Conservation (phyloP, 2,888 invertebrate genomes). For the Bellardia bayeri region DNA sequence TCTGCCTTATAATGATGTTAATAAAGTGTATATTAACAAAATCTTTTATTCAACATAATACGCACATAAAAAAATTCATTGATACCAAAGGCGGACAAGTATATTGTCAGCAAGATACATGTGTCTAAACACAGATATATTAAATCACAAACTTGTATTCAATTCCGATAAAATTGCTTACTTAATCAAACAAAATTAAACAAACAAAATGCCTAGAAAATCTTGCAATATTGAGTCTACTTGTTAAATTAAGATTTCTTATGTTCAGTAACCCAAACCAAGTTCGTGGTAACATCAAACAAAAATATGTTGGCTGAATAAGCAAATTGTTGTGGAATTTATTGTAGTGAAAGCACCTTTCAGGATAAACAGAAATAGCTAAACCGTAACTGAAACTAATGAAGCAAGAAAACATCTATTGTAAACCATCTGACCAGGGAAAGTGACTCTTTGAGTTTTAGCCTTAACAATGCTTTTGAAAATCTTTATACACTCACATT, state of each 20-base stretch:
- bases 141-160: neutral
- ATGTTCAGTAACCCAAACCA: neutral
- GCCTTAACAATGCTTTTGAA: conserved; percentile 16
- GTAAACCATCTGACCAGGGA: conserved; percentile 15
- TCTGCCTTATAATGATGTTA: neutral
- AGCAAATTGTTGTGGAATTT: conserved; percentile 1
- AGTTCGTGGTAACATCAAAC: neutral
- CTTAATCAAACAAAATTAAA: neutral
- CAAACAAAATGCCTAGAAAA: neutral
- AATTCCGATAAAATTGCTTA: conserved; percentile 7
- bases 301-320: neutral
- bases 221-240: neutral
- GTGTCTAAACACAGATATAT: neutral
- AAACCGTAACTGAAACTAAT: conserved; percentile 31
- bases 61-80: conserved; percentile 9
- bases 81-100: neutral
- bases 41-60: conserved; percentile 47
- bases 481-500: neutral
- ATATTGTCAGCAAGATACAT: neutral
- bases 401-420: conserved; percentile 23
- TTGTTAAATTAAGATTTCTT: conserved; percentile 8
- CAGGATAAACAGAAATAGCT: neutral
- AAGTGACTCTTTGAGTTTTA: conserved; percentile 9
- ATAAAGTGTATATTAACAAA: conserved; percentile 37
- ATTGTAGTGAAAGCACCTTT: neutral